phyloP scores from a whole-genome alignment of 2,113 vertebrate genomes.

The Rhizomys pruinosus region DNA sequence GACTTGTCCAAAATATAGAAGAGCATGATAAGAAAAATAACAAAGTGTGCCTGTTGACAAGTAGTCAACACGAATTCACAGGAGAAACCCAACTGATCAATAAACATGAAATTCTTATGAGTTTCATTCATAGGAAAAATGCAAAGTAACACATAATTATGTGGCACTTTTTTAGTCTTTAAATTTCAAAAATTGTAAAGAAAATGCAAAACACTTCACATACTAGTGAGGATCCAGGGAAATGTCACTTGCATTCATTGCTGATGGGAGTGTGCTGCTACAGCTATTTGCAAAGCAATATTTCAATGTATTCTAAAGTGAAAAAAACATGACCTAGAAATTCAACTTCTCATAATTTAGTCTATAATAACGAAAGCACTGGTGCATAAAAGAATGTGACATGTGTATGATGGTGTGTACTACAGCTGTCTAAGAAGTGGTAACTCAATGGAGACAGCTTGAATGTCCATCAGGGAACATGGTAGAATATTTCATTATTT shows the following conservation, averaged over 20 bases:
- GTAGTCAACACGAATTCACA: not conserved
- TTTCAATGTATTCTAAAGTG: not conserved
- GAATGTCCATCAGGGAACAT: not conserved
- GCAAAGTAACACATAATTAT: not conserved
- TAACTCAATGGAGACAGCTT: not conserved
- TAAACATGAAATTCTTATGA: not conserved
- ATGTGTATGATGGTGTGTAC: not conserved
- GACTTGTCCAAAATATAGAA: not conserved
- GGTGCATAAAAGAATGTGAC: not conserved
- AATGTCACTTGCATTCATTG: not conserved
- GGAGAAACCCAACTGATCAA: not conserved
- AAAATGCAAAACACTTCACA: not conserved
- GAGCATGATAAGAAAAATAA: not conserved
- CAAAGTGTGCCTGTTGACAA: not conserved
- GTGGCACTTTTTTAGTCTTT: not conserved
- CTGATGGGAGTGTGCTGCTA: not conserved
- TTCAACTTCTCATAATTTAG: not conserved
- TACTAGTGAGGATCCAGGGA: not conserved
- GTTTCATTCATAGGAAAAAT: not conserved
- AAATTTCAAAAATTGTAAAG: slow-evolving; percentile 25
- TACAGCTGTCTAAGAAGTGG: not conserved
- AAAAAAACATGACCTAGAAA: not conserved
- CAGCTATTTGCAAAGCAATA: not conserved
- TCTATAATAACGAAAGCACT: not conserved
- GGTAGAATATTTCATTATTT: not conserved